These are phyloP conservation scores for Drosophila gunungcola DNA, from an alignment of 1,140 invertebrate species.

Conservation along the genomic window DNA sequence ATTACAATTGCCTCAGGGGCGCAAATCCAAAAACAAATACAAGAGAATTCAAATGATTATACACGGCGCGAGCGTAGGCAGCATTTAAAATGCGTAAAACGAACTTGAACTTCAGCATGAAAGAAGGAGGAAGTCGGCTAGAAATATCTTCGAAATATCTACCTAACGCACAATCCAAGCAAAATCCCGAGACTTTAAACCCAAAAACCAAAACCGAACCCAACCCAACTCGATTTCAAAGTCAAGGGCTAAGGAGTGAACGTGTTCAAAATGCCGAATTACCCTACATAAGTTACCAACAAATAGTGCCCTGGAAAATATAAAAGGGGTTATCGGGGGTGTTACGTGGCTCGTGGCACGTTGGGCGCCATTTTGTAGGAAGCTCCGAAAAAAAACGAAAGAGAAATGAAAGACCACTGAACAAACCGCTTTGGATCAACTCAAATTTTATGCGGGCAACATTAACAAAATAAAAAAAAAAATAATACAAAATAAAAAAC, in stretches of 20 bases:
- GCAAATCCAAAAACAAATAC: slow-evolving; percentile 13
- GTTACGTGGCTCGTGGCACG: slow-evolving; percentile 72
- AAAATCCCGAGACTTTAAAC: slow-evolving; percentile 9
- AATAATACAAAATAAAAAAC: slow-evolving; percentile 12
- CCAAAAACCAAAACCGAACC: neutral
- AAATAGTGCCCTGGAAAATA: slow-evolving; percentile 38
- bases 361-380: slow-evolving; percentile 58
- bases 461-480: slow-evolving; percentile 59
- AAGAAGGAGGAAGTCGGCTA: slow-evolving; percentile 53
- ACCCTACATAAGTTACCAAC: slow-evolving; percentile 14
- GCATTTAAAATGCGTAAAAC: slow-evolving; percentile 72
- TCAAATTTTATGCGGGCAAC: slow-evolving; percentile 79
- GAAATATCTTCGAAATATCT: slow-evolving; percentile 22
- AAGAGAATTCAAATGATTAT: slow-evolving; percentile 55
- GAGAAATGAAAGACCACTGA: slow-evolving; percentile 63
- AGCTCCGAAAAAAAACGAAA: slow-evolving; percentile 33
- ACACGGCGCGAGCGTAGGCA: slow-evolving; percentile 42
- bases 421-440: slow-evolving; percentile 64
- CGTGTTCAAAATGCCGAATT: slow-evolving; percentile 55
- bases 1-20: slow-evolving; percentile 62
- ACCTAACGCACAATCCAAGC: slow-evolving; percentile 18
- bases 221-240: slow-evolving; percentile 51
- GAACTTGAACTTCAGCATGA: slow-evolving; percentile 75
- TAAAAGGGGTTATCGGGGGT: slow-evolving; percentile 7
- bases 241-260: slow-evolving; percentile 74